These are phyloP conservation scores for Maniola hyperantus DNA, from an alignment of 2,888 invertebrate genomes.

Conservation along the genomic window DNA sequence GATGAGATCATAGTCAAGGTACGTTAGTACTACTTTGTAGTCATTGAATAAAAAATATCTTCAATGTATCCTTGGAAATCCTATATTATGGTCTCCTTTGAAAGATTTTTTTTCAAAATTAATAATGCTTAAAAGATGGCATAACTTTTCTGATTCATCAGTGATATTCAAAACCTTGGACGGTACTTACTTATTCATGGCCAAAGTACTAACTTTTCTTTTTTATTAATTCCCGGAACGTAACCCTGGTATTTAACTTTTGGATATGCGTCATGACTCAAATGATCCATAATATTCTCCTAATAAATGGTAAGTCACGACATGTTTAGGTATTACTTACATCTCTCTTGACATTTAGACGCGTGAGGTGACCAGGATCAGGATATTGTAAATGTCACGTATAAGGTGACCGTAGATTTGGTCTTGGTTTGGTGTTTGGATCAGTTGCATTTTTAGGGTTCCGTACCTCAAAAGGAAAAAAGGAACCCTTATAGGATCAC, in stretches of 20 bases:
- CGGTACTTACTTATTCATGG: constrained; percentile 15
- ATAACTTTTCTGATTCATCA: constrained; percentile 8
- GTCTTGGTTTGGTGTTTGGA: not conserved
- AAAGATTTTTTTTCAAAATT: not conserved
- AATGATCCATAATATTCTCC: not conserved
- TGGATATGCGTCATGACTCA: constrained; percentile 15
- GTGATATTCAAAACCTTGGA: constrained; percentile 22
- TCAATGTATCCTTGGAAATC: not conserved
- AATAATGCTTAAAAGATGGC: not conserved
- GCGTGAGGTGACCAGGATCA: constrained; percentile 22
- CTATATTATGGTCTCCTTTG: not conserved
- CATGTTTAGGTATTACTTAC: not conserved
- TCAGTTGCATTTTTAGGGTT: too few relatives aligned
- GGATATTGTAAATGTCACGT: constrained; percentile 10
- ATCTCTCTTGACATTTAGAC: constrained; percentile 18
- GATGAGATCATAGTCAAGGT: too few relatives aligned
- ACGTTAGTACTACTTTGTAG: too few relatives aligned
- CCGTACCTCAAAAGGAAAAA: too few relatives aligned
- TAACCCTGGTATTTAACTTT: constrained; percentile 36
- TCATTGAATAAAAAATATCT: too few relatives aligned
- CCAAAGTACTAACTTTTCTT: constrained; percentile 32
- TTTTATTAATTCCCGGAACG: constrained; percentile 35
- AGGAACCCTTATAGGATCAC: too few relatives aligned
- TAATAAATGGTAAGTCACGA: constrained; percentile 1
- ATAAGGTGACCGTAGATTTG: constrained; percentile 10